Evolutionary conservation across 2,113 vertebrate species (phyloP).

Genomic region (Malurus alboscapulatus): DNA sequence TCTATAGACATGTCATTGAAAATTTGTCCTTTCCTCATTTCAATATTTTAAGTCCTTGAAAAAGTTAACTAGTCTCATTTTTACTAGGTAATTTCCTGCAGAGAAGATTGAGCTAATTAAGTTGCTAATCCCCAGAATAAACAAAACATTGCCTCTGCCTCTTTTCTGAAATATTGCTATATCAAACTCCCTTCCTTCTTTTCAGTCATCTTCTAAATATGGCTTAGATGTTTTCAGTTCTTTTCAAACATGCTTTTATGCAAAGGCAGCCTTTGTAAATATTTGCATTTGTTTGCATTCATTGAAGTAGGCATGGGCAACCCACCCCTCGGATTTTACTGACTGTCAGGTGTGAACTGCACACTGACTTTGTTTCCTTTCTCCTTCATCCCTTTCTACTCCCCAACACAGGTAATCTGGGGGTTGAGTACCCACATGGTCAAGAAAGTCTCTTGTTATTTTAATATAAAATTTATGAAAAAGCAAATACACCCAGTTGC

Average conservation of each 20-base stretch:
- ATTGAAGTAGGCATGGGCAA: background rate
- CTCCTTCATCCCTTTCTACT: background rate
- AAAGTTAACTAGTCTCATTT: background rate
- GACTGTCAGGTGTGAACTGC: background rate
- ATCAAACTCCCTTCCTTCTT: background rate
- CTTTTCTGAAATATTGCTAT: background rate
- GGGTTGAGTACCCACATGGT: background rate
- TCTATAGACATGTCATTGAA: background rate
- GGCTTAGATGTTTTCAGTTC: background rate
- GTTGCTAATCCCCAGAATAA: background rate
- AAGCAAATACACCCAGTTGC: background rate
- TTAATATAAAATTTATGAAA: background rate
- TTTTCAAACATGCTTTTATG: background rate
- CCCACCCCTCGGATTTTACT: background rate
- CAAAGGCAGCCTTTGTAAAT: background rate
- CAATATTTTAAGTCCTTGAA: background rate
- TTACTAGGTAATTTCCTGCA: background rate
- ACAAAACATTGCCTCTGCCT: background rate
- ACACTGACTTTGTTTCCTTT: background rate
- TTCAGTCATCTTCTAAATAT: background rate
- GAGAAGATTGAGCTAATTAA: constrained; percentile 17
- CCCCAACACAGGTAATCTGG: background rate
- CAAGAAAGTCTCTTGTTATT: background rate
- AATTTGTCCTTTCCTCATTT: background rate
- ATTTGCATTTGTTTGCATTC: background rate